Evolutionary conservation across 2,888 invertebrate genomes (phyloP).

Genomic region (Yponomeuta evonymella): DNA sequence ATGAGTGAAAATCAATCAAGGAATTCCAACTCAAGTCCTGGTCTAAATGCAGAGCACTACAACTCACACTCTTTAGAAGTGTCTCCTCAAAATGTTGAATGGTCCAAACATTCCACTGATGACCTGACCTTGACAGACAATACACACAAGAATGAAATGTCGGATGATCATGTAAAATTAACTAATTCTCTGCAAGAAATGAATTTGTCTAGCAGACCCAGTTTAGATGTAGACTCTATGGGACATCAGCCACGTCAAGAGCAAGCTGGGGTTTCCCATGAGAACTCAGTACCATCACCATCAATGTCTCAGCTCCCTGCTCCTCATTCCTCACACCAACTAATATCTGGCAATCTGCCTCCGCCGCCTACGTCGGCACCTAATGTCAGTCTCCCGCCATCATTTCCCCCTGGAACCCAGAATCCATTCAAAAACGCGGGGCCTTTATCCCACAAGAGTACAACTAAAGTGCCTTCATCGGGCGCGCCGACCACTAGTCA

Average conservation of each 20-base stretch:
- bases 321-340: constrained; percentile 16
- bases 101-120: constrained; percentile 44
- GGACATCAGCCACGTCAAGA: constrained; percentile 15
- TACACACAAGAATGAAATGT: constrained; percentile 34
- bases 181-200: constrained; percentile 53
- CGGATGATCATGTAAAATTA: constrained; percentile 50
- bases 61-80: constrained; percentile 48
- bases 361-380: constrained; percentile 26
- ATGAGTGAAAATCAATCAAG: constrained; percentile 76
- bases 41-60: constrained; percentile 53
- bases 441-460: constrained; percentile 64
- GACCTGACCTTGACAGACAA: constrained; percentile 37
- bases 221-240: constrained; percentile 30
- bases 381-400: constrained; percentile 23
- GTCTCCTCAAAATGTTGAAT: constrained; percentile 47
- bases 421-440: constrained; percentile 68
- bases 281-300: constrained; percentile 23
- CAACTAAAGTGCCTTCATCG: constrained; percentile 35
- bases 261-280: constrained; percentile 18
- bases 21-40: constrained; percentile 67
- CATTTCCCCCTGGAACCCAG: constrained; percentile 31
- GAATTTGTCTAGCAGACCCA: constrained; percentile 50
- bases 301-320: constrained; percentile 21
- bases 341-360: constrained; percentile 15
- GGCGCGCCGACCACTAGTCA: constrained; percentile 30